Conservation (phyloP, 2,888 invertebrate genomes). For the Lithodes maja region DNA sequence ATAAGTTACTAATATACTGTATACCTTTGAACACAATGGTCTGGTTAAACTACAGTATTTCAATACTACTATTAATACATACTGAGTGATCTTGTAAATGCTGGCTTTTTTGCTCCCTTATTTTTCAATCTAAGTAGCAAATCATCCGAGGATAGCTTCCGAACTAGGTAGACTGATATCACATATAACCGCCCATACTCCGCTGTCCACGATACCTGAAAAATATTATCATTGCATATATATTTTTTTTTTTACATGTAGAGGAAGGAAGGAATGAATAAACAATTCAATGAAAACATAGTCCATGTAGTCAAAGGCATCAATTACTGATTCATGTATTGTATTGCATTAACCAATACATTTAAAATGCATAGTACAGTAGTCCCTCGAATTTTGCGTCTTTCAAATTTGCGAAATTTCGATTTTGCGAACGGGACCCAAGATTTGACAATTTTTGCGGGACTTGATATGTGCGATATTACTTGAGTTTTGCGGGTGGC, state of each 20-base stretch:
- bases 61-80: slow-evolving; percentile 75
- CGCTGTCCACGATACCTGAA: slow-evolving; percentile 86
- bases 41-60: too few species aligned
- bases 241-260: neutral
- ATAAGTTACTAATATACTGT: too few species aligned
- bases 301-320: neutral
- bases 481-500: too few species aligned
- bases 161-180: slow-evolving; percentile 89
- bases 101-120: slow-evolving; percentile 90
- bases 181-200: slow-evolving; percentile 89
- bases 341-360: too few species aligned
- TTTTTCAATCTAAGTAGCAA: slow-evolving; percentile 87
- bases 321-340: too few species aligned
- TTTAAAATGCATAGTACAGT: too few species aligned
- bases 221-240: neutral
- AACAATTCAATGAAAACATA: neutral
- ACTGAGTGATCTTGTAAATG: slow-evolving; percentile 93
- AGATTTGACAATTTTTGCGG: too few species aligned
- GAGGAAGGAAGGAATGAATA: neutral
- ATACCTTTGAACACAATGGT: too few species aligned
- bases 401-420: too few species aligned
- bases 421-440: too few species aligned
- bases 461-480: too few species aligned
- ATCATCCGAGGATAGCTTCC: slow-evolving; percentile 88
- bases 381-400: too few species aligned